Evolutionary conservation across 2,797 vertebrate species (phyloP).

Genomic region (Astyanax mexicanus): DNA sequence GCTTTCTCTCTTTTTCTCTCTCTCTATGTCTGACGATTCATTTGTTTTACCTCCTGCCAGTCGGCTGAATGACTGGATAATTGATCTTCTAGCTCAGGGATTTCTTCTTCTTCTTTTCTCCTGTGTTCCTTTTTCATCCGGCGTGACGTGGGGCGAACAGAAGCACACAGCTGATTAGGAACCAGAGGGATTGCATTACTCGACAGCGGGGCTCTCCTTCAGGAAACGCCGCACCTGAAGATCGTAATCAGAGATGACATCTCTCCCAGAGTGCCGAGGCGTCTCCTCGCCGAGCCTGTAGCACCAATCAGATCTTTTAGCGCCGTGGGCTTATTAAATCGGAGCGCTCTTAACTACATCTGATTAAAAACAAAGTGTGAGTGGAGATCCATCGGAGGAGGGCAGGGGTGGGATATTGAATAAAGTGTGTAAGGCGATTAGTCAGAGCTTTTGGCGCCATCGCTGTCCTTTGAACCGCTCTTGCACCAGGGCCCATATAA

Average conservation of each 20-base stretch:
- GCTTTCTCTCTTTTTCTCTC: too few species aligned
- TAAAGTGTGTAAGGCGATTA: conserved; percentile 13
- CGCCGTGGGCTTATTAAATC: conserved; percentile 53
- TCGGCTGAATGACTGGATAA: conserved; percentile 44
- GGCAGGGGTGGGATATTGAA: conserved; percentile 13
- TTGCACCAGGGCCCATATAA: conserved; percentile 39
- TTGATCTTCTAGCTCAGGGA: conserved; percentile 30
- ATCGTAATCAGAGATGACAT: conserved; percentile 51
- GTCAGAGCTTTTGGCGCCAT: conserved; percentile 5
- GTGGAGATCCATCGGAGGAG: neutral
- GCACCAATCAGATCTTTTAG: conserved; percentile 54
- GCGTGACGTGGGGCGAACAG: neutral
- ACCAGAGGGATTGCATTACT: conserved; percentile 30
- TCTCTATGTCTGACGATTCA: too few species aligned
- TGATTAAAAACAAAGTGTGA: conserved; percentile 43
- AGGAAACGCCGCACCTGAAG: conserved; percentile 39
- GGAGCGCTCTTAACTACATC: conserved; percentile 42
- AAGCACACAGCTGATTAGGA: conserved; percentile 41
- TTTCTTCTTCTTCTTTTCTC: neutral
- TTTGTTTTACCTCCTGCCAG: conserved; percentile 48
- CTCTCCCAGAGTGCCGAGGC: conserved; percentile 37
- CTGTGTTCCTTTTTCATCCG: neutral
- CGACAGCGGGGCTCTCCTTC: conserved; percentile 21
- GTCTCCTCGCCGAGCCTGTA: conserved; percentile 15
- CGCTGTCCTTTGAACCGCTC: conserved; percentile 47